These are phyloP conservation scores for Eupsilia transversa DNA, from an alignment of 2,888 invertebrate genomes.

Conservation along the genomic window DNA sequence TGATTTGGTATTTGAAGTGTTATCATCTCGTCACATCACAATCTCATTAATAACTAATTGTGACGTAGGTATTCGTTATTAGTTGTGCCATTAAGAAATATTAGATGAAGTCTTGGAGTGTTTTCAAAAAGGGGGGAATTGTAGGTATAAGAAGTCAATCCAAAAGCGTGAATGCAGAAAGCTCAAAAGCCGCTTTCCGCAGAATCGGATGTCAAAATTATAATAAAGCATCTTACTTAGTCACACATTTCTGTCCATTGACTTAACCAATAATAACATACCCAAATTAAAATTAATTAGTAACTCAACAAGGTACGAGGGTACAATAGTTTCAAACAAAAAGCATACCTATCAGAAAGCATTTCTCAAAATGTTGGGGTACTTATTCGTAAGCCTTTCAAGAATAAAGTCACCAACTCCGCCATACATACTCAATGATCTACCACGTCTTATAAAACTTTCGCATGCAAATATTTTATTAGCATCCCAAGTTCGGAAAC, in stretches of 20 bases:
- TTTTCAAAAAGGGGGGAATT: background rate
- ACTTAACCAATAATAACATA: background rate
- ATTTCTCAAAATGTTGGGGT: background rate
- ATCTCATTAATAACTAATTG: no score
- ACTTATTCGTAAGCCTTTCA: background rate
- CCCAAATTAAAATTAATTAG: background rate
- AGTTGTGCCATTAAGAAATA: background rate
- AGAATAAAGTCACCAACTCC: constrained; percentile 22
- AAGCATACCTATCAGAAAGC: background rate
- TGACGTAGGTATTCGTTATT: background rate
- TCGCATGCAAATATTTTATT: constrained; percentile 65
- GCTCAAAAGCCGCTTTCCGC: background rate
- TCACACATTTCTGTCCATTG: background rate
- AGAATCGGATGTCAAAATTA: background rate
- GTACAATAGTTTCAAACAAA: background rate
- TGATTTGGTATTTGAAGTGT: constrained; percentile 29
- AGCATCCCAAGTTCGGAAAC: constrained; percentile 64
- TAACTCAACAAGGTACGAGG: background rate
- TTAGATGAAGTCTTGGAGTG: no score
- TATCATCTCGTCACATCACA: no score
- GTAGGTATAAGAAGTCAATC: background rate
- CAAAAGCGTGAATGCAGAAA: background rate
- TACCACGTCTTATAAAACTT: constrained; percentile 52
- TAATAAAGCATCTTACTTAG: background rate
- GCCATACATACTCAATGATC: constrained; percentile 51